Evolutionary conservation across 2,888 invertebrate species (phyloP).

Genomic region (Tuberolachnus salignus): DNA sequence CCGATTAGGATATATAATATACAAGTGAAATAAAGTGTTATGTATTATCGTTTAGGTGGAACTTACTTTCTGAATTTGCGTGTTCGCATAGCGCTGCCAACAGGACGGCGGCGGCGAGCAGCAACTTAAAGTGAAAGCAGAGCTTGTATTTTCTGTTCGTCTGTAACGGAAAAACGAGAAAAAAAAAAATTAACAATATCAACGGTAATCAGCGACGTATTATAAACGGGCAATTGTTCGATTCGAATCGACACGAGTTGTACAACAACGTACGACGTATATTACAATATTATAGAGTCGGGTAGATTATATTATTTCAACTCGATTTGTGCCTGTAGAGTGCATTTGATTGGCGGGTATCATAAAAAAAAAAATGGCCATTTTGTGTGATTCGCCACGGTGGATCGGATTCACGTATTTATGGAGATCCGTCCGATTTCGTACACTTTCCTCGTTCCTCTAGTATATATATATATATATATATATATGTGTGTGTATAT

Average conservation of each 20-base stretch:
- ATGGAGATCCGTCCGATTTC: constrained; percentile 36
- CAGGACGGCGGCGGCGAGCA: constrained; percentile 13
- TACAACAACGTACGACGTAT: no score
- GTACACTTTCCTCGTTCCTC: constrained; percentile 44
- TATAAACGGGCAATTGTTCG: neutral
- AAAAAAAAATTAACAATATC: constrained; percentile 50
- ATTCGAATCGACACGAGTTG: neutral
- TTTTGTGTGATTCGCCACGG: constrained; percentile 32
- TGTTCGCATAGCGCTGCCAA: constrained; percentile 26
- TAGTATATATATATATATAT: neutral
- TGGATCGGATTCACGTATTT: constrained; percentile 41
- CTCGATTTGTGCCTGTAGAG: no score
- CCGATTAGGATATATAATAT: no score
- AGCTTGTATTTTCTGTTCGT: constrained; percentile 52
- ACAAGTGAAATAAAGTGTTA: no score
- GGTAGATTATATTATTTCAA: no score
- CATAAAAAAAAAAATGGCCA: neutral
- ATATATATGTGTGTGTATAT: constrained; percentile 3
- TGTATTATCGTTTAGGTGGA: no score
- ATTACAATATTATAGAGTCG: no score
- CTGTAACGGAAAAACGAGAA: constrained; percentile 58
- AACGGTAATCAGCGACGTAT: neutral
- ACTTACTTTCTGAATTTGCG: constrained; percentile 50
- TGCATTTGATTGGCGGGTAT: no score
- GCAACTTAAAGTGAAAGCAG: constrained; percentile 50